Base-by-base conservation (phyloP, 2,113 vertebrate genomes). In the Ancistrus triradiatus region DNA sequence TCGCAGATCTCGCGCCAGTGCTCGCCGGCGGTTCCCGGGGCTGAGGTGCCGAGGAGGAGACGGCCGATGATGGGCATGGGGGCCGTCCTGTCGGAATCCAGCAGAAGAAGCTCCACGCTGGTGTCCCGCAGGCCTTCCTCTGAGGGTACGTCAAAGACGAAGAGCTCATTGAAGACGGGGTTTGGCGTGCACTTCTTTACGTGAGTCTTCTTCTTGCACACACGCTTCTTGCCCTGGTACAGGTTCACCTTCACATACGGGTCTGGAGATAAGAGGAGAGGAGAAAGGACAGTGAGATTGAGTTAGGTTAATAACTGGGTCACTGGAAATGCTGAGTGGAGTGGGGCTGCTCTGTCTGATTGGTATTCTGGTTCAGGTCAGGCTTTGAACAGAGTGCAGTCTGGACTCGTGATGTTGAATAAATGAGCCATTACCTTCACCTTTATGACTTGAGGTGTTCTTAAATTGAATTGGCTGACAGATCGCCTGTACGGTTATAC, bases 1-100 rank as follows among this genome's bases (percentile, higher is more conserved):
- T 98, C 94, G 38, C 94, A 95, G 68, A 99, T 98, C 82, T 99
- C 95, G 44, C 94, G 93, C 96, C 96, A 99, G 80, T 98, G 96
- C 72, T 98, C 95, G 3, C 95, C 95, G 0, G 90, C 82, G 4
- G 90, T 92, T 69, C 93, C 93, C 59, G 92, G 90, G 3, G 87
- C 89, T 0, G 89, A 79, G 2, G 91, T 90, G 56, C 90, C 93
- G 63, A 99, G 76, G 33, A 90, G 85, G 81, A 99, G 86, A 50
- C 85, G 83, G 17, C 95, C 94, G 4, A 97, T 90, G 43, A 92
- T 74, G 51, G 93, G 91, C 28, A 90, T 92, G 72, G 85, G 85
- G 56, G 89, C 86, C 2, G 87, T 88, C 19, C 88, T 82, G 44
- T 95, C 95, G n/a, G 94, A 98, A 91, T 99, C 95, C 87, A 98